Evolutionary conservation across 1,140 invertebrate species (phyloP).

Genomic region (Scaptomyza hsui): DNA sequence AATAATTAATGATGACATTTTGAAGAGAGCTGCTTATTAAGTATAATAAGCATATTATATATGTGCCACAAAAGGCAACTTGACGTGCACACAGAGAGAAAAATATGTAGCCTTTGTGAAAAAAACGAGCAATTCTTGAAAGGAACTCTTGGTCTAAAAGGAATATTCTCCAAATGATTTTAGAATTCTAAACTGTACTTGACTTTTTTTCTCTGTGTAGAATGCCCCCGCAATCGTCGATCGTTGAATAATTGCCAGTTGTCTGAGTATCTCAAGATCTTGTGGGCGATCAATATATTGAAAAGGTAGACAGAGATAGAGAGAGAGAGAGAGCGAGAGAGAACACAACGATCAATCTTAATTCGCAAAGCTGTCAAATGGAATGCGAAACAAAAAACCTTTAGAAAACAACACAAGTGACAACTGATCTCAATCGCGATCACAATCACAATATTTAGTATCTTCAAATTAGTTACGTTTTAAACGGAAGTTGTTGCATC

Average conservation of each 20-base stretch:
- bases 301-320: neutral
- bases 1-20: slow-evolving; percentile 75
- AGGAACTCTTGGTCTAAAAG: too few species aligned
- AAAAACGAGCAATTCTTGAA: too few species aligned
- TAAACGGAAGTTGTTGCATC: neutral
- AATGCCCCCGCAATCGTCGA: neutral
- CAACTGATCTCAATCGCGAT: slow-evolving; percentile 7
- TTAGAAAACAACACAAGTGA: neutral
- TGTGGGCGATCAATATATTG: slow-evolving; percentile 25
- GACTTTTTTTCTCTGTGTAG: neutral
- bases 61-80: slow-evolving; percentile 29
- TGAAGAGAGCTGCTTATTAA: slow-evolving; percentile 42
- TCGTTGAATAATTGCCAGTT: slow-evolving; percentile 4
- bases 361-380: slow-evolving; percentile 39
- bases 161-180: too few species aligned
- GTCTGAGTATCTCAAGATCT: slow-evolving; percentile 3
- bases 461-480: neutral
- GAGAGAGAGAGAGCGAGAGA: neutral
- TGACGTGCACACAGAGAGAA: neutral
- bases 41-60: slow-evolving; percentile 56
- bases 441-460: neutral
- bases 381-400: slow-evolving; percentile 1
- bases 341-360: slow-evolving; percentile 35
- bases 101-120: neutral
- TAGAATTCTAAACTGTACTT: neutral